Conservation (phyloP, 2,797 vertebrate genomes). For the Arctocebus calabarensis region DNA sequence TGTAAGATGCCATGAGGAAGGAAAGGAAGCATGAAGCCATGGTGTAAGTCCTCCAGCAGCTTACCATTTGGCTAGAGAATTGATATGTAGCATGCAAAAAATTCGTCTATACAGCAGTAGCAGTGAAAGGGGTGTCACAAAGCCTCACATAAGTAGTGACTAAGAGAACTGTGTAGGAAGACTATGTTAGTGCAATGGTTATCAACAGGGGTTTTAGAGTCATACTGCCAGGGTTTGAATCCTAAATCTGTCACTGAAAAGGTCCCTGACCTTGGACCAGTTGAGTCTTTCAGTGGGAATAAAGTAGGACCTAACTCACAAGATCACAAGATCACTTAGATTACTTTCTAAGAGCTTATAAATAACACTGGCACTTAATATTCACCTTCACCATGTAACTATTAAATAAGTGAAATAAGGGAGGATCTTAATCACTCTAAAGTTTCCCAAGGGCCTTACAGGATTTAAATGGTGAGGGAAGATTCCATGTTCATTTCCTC, state of each 20-base stretch:
- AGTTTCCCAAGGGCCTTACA: not conserved
- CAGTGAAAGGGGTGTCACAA: not conserved
- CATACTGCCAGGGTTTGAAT: not conserved
- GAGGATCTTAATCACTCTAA: not conserved
- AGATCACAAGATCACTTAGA: too few species aligned
- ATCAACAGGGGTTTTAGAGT: not conserved
- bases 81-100: fast-evolving
- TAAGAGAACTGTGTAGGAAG: fast-evolving
- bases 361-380: not conserved
- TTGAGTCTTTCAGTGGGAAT: not conserved
- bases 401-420: not conserved
- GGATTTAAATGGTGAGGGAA: not conserved
- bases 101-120: not conserved
- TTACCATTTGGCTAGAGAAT: not conserved
- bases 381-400: not conserved
- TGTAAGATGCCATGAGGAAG: not conserved
- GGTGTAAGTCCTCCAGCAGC: not conserved
- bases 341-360: slow-evolving; percentile 1
- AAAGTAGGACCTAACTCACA: not conserved
- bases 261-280: not conserved
- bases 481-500: not conserved
- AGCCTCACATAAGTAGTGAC: not conserved
- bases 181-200: fast-evolving
- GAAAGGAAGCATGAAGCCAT: not conserved
- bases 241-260: not conserved